phyloP scores from a whole-genome alignment of 2,797 vertebrate genomes.

The Rhyacichthys aspro region DNA sequence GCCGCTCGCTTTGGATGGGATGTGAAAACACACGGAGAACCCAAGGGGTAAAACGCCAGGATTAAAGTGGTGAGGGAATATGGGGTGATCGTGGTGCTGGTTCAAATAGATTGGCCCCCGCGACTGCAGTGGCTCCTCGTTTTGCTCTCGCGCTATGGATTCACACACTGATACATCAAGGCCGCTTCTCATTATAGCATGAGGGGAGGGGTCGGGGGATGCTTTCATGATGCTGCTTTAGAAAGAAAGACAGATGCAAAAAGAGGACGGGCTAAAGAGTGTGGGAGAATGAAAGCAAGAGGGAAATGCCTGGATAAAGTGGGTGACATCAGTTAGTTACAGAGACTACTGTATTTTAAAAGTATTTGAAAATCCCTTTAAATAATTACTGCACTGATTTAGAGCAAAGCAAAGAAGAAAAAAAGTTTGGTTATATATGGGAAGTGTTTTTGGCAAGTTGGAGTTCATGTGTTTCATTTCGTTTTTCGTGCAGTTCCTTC shows the following conservation, averaged over 20 bases:
- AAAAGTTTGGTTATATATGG: slow-evolving; percentile 7
- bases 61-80: slow-evolving; percentile 75
- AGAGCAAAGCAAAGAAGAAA: slow-evolving; percentile 30
- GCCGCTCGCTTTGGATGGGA: slow-evolving; percentile 63
- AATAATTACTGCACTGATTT: slow-evolving; percentile 30
- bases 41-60: slow-evolving; percentile 73
- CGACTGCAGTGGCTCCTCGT: slow-evolving; percentile 47
- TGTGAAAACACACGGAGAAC: slow-evolving; percentile 72
- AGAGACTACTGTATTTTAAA: too few relatives aligned
- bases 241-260: slow-evolving; percentile 39
- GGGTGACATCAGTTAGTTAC: slow-evolving; percentile 44
- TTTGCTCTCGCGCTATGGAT: slow-evolving; percentile 57
- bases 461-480: slow-evolving; percentile 58
- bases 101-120: slow-evolving; percentile 67
- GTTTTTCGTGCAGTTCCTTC: slow-evolving; percentile 49
- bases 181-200: slow-evolving; percentile 73
- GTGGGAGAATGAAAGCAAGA: slow-evolving; percentile 47
- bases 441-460: slow-evolving; percentile 45
- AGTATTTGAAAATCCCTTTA: slow-evolving; percentile 18
- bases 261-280: slow-evolving; percentile 36
- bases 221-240: slow-evolving; percentile 71
- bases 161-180: slow-evolving; percentile 77
- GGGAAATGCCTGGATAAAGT: slow-evolving; percentile 48
- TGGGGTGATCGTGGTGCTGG: slow-evolving; percentile 56
- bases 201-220: slow-evolving; percentile 33